phyloP scores from a whole-genome alignment of 2,797 vertebrate species.

The Phrynocephalus guinanensis region DNA sequence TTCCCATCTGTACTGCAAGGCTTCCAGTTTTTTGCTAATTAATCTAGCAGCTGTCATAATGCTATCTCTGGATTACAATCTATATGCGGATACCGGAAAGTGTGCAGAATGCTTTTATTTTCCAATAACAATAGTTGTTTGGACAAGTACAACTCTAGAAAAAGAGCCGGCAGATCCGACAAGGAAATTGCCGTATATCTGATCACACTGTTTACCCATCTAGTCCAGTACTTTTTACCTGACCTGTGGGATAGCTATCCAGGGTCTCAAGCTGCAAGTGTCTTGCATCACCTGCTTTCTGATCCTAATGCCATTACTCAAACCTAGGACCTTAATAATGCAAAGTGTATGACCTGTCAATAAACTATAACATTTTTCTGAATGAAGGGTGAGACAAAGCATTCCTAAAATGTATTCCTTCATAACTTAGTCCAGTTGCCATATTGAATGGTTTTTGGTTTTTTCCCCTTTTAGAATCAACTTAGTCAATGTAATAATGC shows the following conservation, averaged over 20 bases:
- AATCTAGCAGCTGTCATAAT: too few relatives aligned
- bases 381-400: not conserved
- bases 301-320: not conserved
- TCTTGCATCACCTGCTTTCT: not conserved
- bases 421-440: not conserved
- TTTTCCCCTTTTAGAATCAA: constrained; percentile 77
- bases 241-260: not conserved
- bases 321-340: not conserved
- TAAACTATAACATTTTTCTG: not conserved
- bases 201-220: not conserved
- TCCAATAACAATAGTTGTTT: not conserved
- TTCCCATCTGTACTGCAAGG: too few relatives aligned
- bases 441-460: not conserved
- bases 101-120: not conserved
- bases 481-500: constrained; percentile 83
- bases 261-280: not conserved
- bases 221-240: not conserved
- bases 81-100: too few relatives aligned
- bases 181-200: not conserved
- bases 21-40: too few relatives aligned
- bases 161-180: not conserved
- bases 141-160: not conserved
- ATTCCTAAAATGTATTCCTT: constrained; percentile 1
- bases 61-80: too few relatives aligned
- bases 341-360: not conserved